Evolutionary conservation across 1,140 invertebrate species (phyloP), one percentile per base, ranked within the genome.

Genomic region (Chlorops oryzae): DNA sequence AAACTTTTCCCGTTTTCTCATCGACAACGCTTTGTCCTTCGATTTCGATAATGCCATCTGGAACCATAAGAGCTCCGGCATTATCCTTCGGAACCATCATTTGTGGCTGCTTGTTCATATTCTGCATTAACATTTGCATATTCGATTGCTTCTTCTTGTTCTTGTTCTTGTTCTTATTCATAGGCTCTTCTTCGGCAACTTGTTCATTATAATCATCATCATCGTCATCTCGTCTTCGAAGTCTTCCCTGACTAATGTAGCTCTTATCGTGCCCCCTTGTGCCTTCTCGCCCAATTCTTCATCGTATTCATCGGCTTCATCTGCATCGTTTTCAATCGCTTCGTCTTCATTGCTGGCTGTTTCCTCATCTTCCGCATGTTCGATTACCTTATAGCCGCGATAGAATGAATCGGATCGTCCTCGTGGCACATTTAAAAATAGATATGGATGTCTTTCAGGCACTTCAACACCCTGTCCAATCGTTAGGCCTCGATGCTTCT

Each of bases 51-150:
- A 69, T 57, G 46, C 63, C 65, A 24, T 69, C 65, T 52, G 65
- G 65, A 32, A 69, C 65, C 63, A 69, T 64, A 6, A 69, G 65
- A 47, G 65, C 65, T 2, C 65, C 65, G 10, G 65, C 65, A 50
- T 69, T 59, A 28, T 69, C 65, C 3, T 63, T 41, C 2, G 63
- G 38, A 22, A 68, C 63, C 59, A 69, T 58, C 65, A 69, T 68
- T 17, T 68, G 65, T 7, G 61, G 59, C 22, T 52, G 40, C 34
- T 60, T 58, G 13, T n/a, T n/a, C 13, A 56, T 60, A 27, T 62
- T 62, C 49, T 62, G 62, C 39, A 62, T 34, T 13, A 51, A 35
- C 7, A 54, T 32, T 37, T 56, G 58, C 5, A 45, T 47, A 17
- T 52, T 43, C 9, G 51, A 1, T 7, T 34, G 21, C 12, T 46